These are phyloP conservation scores for Catharus bicknelli DNA, from an alignment of 2,113 vertebrate genomes.

Conservation along the genomic window DNA sequence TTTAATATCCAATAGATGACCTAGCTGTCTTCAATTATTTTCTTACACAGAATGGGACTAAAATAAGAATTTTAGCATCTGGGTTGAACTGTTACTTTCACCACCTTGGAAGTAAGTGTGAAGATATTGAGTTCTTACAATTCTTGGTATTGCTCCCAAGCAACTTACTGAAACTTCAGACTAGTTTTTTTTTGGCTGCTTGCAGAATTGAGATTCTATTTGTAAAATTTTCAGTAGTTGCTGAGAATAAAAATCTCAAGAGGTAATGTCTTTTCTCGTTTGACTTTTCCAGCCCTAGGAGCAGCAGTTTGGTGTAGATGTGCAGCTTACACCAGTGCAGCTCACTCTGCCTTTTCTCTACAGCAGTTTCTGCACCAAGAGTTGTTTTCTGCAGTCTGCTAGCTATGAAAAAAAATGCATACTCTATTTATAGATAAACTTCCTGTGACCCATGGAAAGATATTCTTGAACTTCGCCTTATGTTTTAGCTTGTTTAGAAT, in stretches of 20 bases:
- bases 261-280: neutral
- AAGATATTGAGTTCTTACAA: neutral
- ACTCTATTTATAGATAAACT: conserved; percentile 31
- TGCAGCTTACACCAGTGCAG: neutral
- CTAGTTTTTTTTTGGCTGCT: neutral
- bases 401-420: neutral
- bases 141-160: neutral
- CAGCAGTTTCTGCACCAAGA: neutral
- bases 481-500: neutral
- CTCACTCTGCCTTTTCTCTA: neutral
- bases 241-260: neutral
- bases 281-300: neutral
- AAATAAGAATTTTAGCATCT: neutral
- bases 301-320: neutral
- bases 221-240: neutral
- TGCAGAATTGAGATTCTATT: neutral
- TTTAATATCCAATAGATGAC: neutral
- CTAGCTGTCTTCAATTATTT: neutral
- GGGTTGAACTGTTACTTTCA: neutral
- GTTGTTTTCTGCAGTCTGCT: neutral
- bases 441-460: neutral
- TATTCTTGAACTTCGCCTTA: neutral
- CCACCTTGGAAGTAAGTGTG: neutral
- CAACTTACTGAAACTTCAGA: neutral
- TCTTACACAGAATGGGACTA: neutral